Evolutionary conservation across 30 jellyfish, hydroid and myxozoan genomes (phyloP), one percentile per base, ranked within the genome.

Genomic region (Clytia hemisphaerica): DNA sequence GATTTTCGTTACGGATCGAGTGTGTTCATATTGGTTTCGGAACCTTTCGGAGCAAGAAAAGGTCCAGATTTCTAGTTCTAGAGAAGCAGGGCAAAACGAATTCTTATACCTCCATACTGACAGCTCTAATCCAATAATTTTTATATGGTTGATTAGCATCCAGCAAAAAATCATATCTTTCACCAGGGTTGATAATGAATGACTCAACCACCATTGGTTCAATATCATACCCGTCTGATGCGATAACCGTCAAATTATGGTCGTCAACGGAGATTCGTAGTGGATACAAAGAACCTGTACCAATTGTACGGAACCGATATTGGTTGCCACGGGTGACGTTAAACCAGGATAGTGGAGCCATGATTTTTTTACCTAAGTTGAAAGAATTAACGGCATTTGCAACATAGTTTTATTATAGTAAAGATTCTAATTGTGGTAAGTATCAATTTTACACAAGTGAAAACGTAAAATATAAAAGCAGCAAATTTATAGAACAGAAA

Each of bases 291-390:
- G 61, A 55, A 27, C 95, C 95, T 6, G 90, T 75, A 38, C 76
- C 79, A 22, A 83, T 58, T 42, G 68, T 62, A 37, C 87, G 77
- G 45, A 73, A 75, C 42, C 95, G 85, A 74, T 63, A 60, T 76
- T 68, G 44, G 4, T 47, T 25, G 18, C 72, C 76, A 0, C 72
- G 55, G 36, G 78, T 64, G 33, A 83, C 95, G 24, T 54, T 68
- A 64, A 44, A 89, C 92, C 94, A 78, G 3, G 93, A 30, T 38
- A 89, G 65, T 12, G 98, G 98, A 28, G 92, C 90, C 69, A 75
- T 88, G 4, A 47, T 49, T 22, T 64, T 61, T 35, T 50, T 32
- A 33, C 97, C 97, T 88, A 61, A 22, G 53, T 32, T 32, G 3
- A 19, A 26, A 69, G 18, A 25, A 15, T 32, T 14, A 30, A 42